Evolutionary conservation across 2,113 vertebrate species (phyloP).

Genomic region (Eudyptes chrysolophus): DNA sequence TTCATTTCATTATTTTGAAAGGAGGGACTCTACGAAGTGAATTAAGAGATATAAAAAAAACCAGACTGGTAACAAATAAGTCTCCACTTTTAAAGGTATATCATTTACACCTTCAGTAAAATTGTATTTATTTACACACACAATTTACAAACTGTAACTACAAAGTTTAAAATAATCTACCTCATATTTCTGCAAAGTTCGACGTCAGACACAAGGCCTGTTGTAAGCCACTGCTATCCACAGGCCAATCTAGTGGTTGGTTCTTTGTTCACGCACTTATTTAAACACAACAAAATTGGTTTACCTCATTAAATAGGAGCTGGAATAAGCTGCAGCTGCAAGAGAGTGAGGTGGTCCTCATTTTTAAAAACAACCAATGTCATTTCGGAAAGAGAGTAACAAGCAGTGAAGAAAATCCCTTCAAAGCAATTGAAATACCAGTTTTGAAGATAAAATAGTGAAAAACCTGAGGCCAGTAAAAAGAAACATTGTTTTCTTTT

Average conservation of each 20-base stretch:
- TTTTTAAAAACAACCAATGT: neutral
- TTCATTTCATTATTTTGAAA: neutral
- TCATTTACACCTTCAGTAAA: neutral
- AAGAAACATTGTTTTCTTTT: neutral
- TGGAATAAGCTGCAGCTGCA: conserved; percentile 9
- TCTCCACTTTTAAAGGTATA: neutral
- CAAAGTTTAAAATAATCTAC: neutral
- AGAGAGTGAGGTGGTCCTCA: neutral
- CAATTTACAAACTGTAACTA: neutral
- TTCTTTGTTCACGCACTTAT: neutral
- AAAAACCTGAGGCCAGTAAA: neutral
- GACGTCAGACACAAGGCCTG: neutral
- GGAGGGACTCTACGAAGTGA: neutral
- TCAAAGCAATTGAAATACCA: neutral
- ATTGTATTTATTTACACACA: neutral
- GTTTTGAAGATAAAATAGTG: conserved; percentile 2
- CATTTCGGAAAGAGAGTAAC: neutral
- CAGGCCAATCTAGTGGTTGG: neutral
- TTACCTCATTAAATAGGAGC: neutral
- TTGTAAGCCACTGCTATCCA: neutral
- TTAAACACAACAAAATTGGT: neutral
- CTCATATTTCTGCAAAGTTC: neutral
- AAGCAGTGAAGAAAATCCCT: neutral
- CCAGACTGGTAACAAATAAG: neutral
- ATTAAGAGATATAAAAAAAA: neutral